phyloP scores from a whole-genome alignment of 2,113 vertebrate species.

The Dasypus novemcinctus region DNA sequence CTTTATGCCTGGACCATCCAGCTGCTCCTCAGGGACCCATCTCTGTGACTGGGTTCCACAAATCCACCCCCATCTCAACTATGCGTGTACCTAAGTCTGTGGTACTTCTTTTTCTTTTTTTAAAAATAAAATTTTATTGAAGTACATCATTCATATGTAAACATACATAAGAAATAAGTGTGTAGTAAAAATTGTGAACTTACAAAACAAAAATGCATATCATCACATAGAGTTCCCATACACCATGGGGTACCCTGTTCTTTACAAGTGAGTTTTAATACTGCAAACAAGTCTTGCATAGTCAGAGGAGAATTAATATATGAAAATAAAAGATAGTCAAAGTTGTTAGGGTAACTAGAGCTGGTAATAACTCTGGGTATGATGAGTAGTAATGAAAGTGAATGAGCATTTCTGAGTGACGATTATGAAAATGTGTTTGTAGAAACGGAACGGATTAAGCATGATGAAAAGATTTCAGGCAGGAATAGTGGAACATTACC shows the following conservation, averaged over 20 bases:
- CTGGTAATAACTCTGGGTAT: neutral
- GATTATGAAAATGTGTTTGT: neutral
- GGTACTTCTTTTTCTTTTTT: too few relatives aligned
- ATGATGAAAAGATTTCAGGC: neutral
- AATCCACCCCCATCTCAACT: neutral
- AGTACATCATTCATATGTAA: too few relatives aligned
- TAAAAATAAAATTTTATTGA: too few relatives aligned
- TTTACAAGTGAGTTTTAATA: neutral
- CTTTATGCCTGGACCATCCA: neutral
- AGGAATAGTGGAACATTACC: neutral
- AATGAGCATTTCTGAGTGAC: neutral
- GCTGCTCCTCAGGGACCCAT: too few relatives aligned
- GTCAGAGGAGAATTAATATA: neutral
- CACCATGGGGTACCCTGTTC: neutral
- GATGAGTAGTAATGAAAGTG: neutral
- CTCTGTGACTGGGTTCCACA: neutral
- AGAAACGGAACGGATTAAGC: neutral
- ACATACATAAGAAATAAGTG: too few relatives aligned
- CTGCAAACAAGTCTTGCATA: neutral
- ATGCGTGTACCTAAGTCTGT: too few relatives aligned
- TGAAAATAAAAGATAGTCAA: neutral
- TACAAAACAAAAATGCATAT: neutral
- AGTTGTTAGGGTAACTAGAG: neutral
- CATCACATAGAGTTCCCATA: too few relatives aligned
- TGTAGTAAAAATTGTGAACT: too few relatives aligned